Conservation (phyloP, 92 coral and sea anemone genomes). For the Umimayanthus kanabou region DNA sequence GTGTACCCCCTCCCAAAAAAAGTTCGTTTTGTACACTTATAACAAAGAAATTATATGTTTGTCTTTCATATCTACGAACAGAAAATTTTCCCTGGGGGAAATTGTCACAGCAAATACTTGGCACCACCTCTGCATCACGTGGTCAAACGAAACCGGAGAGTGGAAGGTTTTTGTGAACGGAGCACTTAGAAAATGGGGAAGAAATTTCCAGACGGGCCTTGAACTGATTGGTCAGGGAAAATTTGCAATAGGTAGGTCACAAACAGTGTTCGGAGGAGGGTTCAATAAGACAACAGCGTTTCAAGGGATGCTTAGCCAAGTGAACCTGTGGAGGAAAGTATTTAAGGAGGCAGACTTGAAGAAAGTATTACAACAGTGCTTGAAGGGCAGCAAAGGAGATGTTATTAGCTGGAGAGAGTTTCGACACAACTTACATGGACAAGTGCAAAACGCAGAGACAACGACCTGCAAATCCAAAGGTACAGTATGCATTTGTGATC, state of each 20-base stretch:
- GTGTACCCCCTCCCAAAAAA: no score
- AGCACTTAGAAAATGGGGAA: not conserved
- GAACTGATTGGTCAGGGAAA: not conserved
- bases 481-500: not conserved
- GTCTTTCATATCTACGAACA: not conserved
- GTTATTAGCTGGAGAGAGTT: slow-evolving; percentile 13
- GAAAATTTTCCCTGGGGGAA: not conserved
- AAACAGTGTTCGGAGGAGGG: no score
- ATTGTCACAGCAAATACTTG: not conserved
- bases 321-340: slow-evolving; percentile 1
- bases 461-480: not conserved
- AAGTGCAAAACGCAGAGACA: not conserved
- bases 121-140: slow-evolving; percentile 2
- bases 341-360: no score
- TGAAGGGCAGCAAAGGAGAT: not conserved
- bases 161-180: slow-evolving; percentile 25
- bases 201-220: not conserved
- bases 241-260: not conserved
- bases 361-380: not conserved
- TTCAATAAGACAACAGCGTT: not conserved
- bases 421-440: slow-evolving; percentile 12
- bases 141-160: not conserved
- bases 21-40: not conserved
- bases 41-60: no score
- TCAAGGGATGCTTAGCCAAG: slow-evolving; percentile 16